phyloP scores from a whole-genome alignment of 53 echinoderm and acorn worm genomes.

The Luidia sarsii region DNA sequence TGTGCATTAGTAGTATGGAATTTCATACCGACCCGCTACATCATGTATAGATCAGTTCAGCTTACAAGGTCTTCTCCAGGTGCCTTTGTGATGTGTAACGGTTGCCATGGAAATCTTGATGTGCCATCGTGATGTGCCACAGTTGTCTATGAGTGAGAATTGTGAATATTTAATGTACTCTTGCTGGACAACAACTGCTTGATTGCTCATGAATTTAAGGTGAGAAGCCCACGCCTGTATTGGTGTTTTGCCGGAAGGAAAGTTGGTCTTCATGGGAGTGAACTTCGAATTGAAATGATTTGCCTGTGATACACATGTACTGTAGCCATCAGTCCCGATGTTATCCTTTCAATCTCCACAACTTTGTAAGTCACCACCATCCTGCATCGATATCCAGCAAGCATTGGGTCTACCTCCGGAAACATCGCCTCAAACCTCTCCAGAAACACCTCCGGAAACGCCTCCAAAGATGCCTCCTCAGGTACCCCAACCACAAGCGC shows the following conservation, averaged over 20 bases:
- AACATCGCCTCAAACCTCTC: neutral
- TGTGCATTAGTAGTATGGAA: too few relatives aligned
- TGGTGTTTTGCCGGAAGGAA: too few relatives aligned
- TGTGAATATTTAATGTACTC: too few relatives aligned
- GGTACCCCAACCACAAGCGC: neutral
- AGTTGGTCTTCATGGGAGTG: too few relatives aligned
- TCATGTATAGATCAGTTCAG: too few relatives aligned
- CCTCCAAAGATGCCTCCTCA: neutral
- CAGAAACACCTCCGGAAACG: neutral
- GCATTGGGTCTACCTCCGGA: slow-evolving; percentile 2
- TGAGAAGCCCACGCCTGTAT: too few relatives aligned
- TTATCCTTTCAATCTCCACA: slow-evolving; percentile 42
- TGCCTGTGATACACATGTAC: too few relatives aligned
- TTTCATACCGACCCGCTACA: neutral
- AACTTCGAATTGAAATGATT: too few relatives aligned
- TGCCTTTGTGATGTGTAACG: slow-evolving; percentile 9
- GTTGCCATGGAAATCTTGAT: slow-evolving; percentile 44
- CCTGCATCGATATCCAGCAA: neutral
- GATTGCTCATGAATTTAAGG: too few relatives aligned
- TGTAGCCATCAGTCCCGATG: slow-evolving; percentile 4
- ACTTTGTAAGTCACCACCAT: slow-evolving; percentile 20
- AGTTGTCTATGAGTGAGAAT: too few relatives aligned
- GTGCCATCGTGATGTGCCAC: too few relatives aligned
- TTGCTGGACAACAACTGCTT: too few relatives aligned
- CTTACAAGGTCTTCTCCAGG: neutral